Evolutionary conservation across 1,140 invertebrate genomes (phyloP).

Genomic region (Aphidius ervi): DNA sequence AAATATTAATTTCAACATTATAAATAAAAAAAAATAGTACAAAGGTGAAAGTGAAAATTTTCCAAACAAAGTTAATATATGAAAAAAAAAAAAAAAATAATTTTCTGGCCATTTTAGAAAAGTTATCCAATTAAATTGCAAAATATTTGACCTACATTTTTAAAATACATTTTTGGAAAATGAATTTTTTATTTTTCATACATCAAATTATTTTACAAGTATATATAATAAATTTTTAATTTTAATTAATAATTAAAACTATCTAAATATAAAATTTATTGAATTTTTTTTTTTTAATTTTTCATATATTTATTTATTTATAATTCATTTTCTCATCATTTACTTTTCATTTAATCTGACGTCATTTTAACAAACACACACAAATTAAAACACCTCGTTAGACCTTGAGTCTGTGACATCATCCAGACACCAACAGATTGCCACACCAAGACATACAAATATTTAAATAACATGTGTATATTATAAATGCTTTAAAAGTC

Average conservation of each 20-base stretch:
- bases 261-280: no score
- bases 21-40: no score
- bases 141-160: no score
- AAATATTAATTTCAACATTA: no score
- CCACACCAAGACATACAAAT: no score
- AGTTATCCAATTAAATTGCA: slow-evolving; percentile 1
- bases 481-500: no score
- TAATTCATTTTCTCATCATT: slow-evolving; percentile 5
- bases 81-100: not conserved
- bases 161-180: not conserved
- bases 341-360: slow-evolving; percentile 2
- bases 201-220: not conserved
- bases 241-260: no score
- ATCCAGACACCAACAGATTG: slow-evolving; percentile 3
- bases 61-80: no score
- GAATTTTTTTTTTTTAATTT: not conserved
- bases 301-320: not conserved
- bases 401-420: slow-evolving; percentile 33
- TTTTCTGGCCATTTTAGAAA: not conserved
- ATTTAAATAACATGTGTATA: no score
- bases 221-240: no score
- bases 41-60: no score
- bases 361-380: slow-evolving; percentile 16
- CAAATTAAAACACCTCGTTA: slow-evolving; percentile 27
- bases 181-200: not conserved